phyloP scores from a whole-genome alignment of 1,140 invertebrate genomes.

The Drosophila pandora region DNA sequence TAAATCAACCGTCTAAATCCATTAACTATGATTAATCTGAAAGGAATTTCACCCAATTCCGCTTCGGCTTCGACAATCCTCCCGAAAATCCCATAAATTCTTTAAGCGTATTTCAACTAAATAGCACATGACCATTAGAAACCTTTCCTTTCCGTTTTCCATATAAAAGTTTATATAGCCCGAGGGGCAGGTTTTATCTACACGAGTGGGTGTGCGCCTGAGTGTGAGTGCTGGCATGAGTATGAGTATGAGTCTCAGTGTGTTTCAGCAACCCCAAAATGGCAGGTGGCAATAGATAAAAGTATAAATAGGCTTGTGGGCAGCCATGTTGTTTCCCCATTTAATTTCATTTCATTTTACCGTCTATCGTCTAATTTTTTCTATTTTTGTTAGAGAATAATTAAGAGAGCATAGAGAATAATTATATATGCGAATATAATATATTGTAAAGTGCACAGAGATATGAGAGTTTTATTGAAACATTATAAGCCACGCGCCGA shows the following conservation, averaged over 20 bases:
- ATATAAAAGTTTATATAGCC: conserved; percentile 60
- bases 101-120: conserved; percentile 29
- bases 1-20: conserved; percentile 14
- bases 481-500: conserved; percentile 22
- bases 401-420: conserved; percentile 51
- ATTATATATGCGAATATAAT: conserved; percentile 34
- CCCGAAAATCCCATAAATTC: conserved; percentile 38
- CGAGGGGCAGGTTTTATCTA: conserved; percentile 70
- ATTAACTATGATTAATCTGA: conserved; percentile 43
- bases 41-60: conserved; percentile 24
- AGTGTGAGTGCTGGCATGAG: background rate
- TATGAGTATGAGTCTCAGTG: conserved; percentile 1
- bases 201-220: conserved; percentile 28
- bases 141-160: conserved; percentile 32
- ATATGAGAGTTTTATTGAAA: conserved; percentile 9
- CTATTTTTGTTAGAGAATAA: conserved; percentile 42
- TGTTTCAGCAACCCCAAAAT: conserved; percentile 66
- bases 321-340: conserved; percentile 62
- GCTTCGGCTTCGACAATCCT: conserved; percentile 23
- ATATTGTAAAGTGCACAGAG: conserved; percentile 53
- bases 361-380: conserved; percentile 27
- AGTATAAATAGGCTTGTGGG: conserved; percentile 53
- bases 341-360: conserved; percentile 53
- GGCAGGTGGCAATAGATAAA: conserved; percentile 74
- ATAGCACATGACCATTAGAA: conserved; percentile 34